Conservation (phyloP, 2,888 invertebrate genomes). For the Aspidiotus rigidus region DNA sequence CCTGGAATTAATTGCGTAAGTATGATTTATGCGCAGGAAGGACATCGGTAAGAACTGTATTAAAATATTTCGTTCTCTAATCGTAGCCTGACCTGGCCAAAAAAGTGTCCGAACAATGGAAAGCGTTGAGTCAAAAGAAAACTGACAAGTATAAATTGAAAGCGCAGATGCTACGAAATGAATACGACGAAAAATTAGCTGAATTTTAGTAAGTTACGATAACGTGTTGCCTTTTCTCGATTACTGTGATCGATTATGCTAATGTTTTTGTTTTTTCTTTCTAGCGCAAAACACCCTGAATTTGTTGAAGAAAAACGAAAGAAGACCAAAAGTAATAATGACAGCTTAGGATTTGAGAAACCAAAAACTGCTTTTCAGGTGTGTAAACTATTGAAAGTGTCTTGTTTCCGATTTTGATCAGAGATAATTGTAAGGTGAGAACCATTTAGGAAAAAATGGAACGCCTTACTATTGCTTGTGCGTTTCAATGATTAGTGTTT, state of each 20-base stretch:
- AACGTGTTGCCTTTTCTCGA: not conserved
- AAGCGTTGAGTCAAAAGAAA: constrained; percentile 8
- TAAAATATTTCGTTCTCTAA: not conserved
- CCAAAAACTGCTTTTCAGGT: constrained; percentile 29
- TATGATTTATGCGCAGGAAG: not conserved
- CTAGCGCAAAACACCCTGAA: constrained; percentile 15
- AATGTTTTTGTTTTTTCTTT: not conserved
- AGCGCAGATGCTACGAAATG: constrained; percentile 10
- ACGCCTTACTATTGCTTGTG: too few species aligned
- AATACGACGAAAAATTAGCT: constrained; percentile 16
- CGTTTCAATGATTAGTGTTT: too few species aligned
- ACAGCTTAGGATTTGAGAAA: constrained; percentile 20
- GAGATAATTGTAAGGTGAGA: not conserved
- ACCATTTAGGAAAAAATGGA: too few species aligned
- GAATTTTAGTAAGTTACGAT: constrained; percentile 12
- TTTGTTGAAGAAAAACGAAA: constrained; percentile 14
- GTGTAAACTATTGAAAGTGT: not conserved
- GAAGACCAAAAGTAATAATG: constrained; percentile 10
- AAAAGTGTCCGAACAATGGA: constrained; percentile 19
- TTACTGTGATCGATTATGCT: not conserved
- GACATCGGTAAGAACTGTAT: not conserved
- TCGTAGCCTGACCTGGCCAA: constrained; percentile 11
- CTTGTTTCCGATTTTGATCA: not conserved
- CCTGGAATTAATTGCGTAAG: constrained; percentile 13
- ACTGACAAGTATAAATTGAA: constrained; percentile 14